Evolutionary conservation across 2,113 vertebrate species (phyloP), one percentile per base, ranked within the genome.

Genomic region (Semicossyphus pulcher): DNA sequence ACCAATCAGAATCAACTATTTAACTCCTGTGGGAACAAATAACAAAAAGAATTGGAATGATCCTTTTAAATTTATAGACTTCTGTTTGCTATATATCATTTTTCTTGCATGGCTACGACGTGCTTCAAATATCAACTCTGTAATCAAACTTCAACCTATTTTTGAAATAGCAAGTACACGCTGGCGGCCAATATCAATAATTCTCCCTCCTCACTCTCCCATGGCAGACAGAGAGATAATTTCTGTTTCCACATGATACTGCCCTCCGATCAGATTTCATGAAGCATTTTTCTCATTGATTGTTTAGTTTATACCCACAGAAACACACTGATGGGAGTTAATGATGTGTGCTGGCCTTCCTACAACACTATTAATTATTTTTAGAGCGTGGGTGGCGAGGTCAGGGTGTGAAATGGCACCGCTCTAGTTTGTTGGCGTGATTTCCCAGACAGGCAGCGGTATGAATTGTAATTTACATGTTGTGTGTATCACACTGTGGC

Each of bases 281-380:
- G 72, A 73, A 52, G 66, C 53, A 58, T 20, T 80, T n/a, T 63
- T 83, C 52, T 76, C 61, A 82, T 62, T 54, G 69, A 88, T 86
- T n/a, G n/a, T n/a, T n/a, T n/a, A n/a, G n/a, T n/a, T 83, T 81
- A 69, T 41, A 76, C 37, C 61, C 58, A 57, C 64, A 70, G 71
- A 74, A 79, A 78, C 49, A 53, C 31, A 2, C 26, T 37, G 51
- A 82, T 83, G 67, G n/a, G 80, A 75, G 58, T 68, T 78, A 86
- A 86, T 79, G 68, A 67, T 82, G 73, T 72, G 61, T 52, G 64
- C 36, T 44, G 23, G 28, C 39, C 77, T 61, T 79, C 41, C 64
- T 32, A 49, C 36, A 68, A 59, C 65, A 52, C 73, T 66, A 76
- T 84, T 74, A 71, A 81, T 88, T 85, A 83, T 86, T 74, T 85